Conservation (phyloP, 2,888 invertebrate species). For the Aporophyla nigra region DNA sequence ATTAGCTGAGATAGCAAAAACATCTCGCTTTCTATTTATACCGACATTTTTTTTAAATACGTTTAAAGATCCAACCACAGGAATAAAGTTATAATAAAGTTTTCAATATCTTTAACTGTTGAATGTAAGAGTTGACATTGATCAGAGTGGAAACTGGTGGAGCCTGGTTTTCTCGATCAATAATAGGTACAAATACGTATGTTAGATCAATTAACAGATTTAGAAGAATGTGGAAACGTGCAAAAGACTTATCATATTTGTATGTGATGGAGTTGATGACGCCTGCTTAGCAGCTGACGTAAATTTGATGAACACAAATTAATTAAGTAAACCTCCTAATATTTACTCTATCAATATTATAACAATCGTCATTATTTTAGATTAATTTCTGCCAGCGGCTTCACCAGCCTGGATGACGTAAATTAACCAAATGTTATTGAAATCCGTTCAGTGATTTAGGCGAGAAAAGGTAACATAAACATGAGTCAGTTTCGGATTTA, state of each 20-base stretch:
- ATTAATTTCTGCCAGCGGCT: too few species aligned
- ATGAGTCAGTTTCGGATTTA: too few species aligned
- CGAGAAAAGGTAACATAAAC: too few species aligned
- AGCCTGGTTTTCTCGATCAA: neutral
- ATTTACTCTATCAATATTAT: neutral
- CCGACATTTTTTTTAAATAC: neutral
- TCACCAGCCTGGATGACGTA: too few species aligned
- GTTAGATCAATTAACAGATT: slow-evolving; percentile 6
- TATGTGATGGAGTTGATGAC: neutral
- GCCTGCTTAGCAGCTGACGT: neutral
- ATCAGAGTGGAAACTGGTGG: neutral
- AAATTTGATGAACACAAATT: neutral
- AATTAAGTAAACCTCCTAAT: slow-evolving; percentile 9
- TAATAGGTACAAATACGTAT: neutral
- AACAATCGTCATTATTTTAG: neutral
- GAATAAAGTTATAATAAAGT: neutral
- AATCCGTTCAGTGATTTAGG: too few species aligned
- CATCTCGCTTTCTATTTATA: slow-evolving; percentile 35
- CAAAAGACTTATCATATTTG: slow-evolving; percentile 6
- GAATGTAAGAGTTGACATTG: neutral
- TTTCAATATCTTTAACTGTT: neutral
- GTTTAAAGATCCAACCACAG: neutral
- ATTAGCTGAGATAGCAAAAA: slow-evolving; percentile 11
- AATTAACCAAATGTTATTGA: too few species aligned
- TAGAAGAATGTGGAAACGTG: slow-evolving; percentile 5